Evolutionary conservation across 2,888 invertebrate species (phyloP).

Genomic region (Ophioninae sp.): DNA sequence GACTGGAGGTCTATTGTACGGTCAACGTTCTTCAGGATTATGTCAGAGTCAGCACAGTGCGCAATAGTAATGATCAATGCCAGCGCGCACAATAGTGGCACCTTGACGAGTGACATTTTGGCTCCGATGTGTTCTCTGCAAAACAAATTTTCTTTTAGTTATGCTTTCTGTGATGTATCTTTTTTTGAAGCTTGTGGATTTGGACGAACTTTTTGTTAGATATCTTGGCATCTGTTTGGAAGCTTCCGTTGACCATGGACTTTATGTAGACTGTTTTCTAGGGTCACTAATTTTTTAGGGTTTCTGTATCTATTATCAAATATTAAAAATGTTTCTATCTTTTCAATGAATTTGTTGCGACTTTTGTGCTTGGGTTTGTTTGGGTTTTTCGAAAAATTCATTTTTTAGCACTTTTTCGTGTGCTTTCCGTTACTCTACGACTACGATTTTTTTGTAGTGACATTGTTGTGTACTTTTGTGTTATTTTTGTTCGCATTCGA

Average conservation of each 20-base stretch:
- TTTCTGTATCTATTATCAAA: not conserved
- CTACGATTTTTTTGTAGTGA: not conserved
- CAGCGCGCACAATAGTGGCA: not conserved
- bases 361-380: no score
- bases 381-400: no score
- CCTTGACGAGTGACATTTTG: not conserved
- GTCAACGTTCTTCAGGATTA: constrained; percentile 90
- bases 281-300: no score
- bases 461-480: not conserved
- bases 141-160: not conserved
- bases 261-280: no score
- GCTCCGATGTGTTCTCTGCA: not conserved
- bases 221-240: not conserved
- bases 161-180: not conserved
- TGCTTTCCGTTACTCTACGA: no score
- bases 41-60: constrained; percentile 74
- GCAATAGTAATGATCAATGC: not conserved
- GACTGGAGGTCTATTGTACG: constrained; percentile 93
- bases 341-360: no score
- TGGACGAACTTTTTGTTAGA: not conserved
- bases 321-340: not conserved
- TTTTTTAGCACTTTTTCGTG: no score
- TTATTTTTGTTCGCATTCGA: not conserved
- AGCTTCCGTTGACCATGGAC: no score
- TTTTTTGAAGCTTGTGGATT: not conserved